Percentiles rank a stretch among this genome's conserved stretches.
Evolutionary conservation across 92 coral and sea anemone genomes (phyloP).

Genomic region (Chrysogorgia sp.): DNA sequence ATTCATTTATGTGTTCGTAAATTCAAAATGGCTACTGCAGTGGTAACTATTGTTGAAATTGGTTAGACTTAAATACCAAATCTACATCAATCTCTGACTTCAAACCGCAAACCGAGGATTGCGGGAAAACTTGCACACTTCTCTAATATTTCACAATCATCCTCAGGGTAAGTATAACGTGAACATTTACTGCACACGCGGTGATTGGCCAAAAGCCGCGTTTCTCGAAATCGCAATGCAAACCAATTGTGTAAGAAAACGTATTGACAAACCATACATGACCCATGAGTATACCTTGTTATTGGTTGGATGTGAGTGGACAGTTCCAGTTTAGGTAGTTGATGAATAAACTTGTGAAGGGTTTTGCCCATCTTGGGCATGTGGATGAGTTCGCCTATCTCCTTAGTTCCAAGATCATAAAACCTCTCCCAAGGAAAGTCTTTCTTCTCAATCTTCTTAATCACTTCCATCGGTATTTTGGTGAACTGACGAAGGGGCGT

Average conservation of each 20-base stretch:
- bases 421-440: slow-evolving; percentile 99
- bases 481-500: slow-evolving; percentile 96
- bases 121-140: no score
- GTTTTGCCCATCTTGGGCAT: slow-evolving; percentile 99
- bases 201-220: no score
- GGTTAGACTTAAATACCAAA: no score
- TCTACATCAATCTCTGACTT: no score
- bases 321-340: slow-evolving; percentile 97
- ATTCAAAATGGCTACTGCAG: no score
- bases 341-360: slow-evolving; percentile 96
- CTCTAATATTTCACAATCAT: no score
- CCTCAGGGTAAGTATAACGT: no score
- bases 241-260: not conserved
- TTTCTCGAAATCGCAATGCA: no score
- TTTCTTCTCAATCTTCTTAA: slow-evolving; percentile 97
- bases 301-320: slow-evolving; percentile 99
- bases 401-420: slow-evolving; percentile 95
- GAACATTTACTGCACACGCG: no score
- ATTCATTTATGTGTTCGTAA: no score
- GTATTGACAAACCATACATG: not conserved
- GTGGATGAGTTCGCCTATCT: slow-evolving; percentile 97
- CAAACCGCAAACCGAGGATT: no score
- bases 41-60: no score
- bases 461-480: slow-evolving; percentile 95
- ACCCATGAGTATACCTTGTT: slow-evolving; percentile 67